Conservation (phyloP, 2,113 vertebrate species). For the Larimichthys crocea region DNA sequence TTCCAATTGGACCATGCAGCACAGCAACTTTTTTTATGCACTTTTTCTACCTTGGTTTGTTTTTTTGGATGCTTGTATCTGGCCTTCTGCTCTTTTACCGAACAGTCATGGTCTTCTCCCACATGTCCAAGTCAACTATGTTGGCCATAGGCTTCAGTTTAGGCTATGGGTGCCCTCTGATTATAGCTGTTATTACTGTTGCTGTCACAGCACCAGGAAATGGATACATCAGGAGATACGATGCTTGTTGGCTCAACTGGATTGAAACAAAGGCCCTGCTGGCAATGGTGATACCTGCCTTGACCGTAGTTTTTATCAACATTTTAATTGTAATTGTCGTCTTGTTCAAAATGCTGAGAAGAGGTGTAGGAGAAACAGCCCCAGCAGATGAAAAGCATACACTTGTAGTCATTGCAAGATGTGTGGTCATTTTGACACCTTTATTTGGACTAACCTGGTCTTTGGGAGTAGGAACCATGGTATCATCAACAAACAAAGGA, state of each 20-base stretch:
- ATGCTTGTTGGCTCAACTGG: constrained; percentile 92
- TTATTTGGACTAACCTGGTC: constrained; percentile 91
- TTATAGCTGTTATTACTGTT: constrained; percentile 87
- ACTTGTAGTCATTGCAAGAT: constrained; percentile 85
- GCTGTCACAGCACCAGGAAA: constrained; percentile 81
- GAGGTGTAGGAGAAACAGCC: constrained; percentile 72
- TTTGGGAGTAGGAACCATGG: constrained; percentile 86
- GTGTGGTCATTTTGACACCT: constrained; percentile 88
- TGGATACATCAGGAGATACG: constrained; percentile 77
- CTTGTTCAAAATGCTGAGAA: constrained; percentile 85
- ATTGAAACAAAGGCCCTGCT: constrained; percentile 85
- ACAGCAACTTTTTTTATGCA: constrained; percentile 90
- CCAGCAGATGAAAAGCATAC: constrained; percentile 80
- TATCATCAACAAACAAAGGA: constrained; percentile 54
- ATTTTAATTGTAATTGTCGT: constrained; percentile 86
- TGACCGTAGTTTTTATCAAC: constrained; percentile 88
- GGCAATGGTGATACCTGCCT: constrained; percentile 88
- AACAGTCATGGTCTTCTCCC: constrained; percentile 86
- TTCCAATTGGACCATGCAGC: constrained; percentile 78
- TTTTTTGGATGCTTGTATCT: constrained; percentile 94
- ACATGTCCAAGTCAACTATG: constrained; percentile 85
- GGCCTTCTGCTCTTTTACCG: constrained; percentile 89
- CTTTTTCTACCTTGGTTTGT: constrained; percentile 90
- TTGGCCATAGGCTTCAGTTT: constrained; percentile 82
- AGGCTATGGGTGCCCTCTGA: constrained; percentile 89